Base-by-base conservation (phyloP, 2,113 vertebrate genomes). In the Agelaius phoeniceus region DNA sequence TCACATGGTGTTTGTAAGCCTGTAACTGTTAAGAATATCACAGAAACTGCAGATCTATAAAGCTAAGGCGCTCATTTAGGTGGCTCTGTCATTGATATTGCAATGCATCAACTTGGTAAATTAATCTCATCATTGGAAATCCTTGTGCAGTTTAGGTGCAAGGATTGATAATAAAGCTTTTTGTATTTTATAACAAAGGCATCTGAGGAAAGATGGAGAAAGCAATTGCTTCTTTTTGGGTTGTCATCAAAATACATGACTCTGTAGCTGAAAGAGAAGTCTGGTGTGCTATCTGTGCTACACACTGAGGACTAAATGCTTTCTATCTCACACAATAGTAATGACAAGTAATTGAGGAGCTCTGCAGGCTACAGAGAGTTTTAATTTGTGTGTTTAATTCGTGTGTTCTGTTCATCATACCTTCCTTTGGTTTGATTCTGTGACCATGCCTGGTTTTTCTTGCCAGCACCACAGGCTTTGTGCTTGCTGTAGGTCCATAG, bases 311-410 rank as follows among this genome's bases (percentile, higher is more conserved):
- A 61, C 88, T 91, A 87, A 90, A 84, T 77, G 90, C 92, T 95
- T 96, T 95, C 89, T 88, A 3, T 83, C 58, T 91, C 57, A 4
- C 75, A 93, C 87, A 97, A 68, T 91, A 80, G 85, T 95, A 84
- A 88, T 90, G 92, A 57, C 79, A 84, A 86, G 52, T 94, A 96
- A 94, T 92, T 93, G 94, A 93, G 79, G 68, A 78, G 44, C 85
- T 95, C 92, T 90, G 84, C 92, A 94, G 85, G 95, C 63, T 93
- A 84, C 57, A 93, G 91, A 83, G 71, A 88, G 84, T 88, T 95
- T 94, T 96, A 95, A 96, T 96, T 96, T 94, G 35, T 57, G 81
- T 81, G 35, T 95, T 95, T 96, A 96, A 95, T 96, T 96, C 93
- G 35, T 61, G 81, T 78, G n/a, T 39, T 62, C 37, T 62, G 37